Evolutionary conservation across 1,140 invertebrate species (phyloP), one percentile per base, ranked within the genome.

Genomic region (Metaphire vulgaris): DNA sequence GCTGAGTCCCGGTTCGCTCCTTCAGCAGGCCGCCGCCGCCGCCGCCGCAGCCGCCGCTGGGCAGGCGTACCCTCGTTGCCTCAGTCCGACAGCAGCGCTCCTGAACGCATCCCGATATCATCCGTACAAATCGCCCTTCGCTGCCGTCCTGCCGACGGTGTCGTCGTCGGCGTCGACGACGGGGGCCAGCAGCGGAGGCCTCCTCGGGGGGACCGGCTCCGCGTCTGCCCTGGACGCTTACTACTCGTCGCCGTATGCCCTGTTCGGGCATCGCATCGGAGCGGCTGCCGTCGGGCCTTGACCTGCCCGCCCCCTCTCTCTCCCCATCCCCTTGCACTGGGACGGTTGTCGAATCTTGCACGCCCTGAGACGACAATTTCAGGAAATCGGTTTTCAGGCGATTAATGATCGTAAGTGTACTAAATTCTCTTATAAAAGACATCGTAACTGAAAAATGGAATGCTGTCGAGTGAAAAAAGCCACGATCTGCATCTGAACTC

Each of bases 181-280:
- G 26, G 30, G 30, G 2, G n/a, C n/a, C n/a, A n/a, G n/a, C n/a
- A n/a, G n/a, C n/a, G n/a, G n/a, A n/a, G 30, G 30, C 1, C n/a
- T n/a, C 30, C 33, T 71, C 2, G 30, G 30, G 69, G 30, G 21
- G 6, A n/a, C 33, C 69, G 33, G 30, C 28, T 33, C 69, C 1
- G n/a, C n/a, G n/a, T n/a, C n/a, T n/a, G 28, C 69, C 69, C 90
- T 92, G 69, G 91, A 92, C 33, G 82, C 85, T 71, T 95, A 95
- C 82, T 95, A 95, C 83, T 94, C 93, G 1, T 71, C 33, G 6
- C 93, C 94, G 0, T 96, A 95, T 83, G 90, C 93, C 28, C 90
- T 96, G 82, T 96, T 96, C 83, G 93, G 93, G 6, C 93, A 95
- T 82, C 88, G 94, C 82, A 89, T 96, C 79, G 93, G 94, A 26